phyloP scores from a whole-genome alignment of 2,888 invertebrate species.

The Neoaliturus tenellus region DNA sequence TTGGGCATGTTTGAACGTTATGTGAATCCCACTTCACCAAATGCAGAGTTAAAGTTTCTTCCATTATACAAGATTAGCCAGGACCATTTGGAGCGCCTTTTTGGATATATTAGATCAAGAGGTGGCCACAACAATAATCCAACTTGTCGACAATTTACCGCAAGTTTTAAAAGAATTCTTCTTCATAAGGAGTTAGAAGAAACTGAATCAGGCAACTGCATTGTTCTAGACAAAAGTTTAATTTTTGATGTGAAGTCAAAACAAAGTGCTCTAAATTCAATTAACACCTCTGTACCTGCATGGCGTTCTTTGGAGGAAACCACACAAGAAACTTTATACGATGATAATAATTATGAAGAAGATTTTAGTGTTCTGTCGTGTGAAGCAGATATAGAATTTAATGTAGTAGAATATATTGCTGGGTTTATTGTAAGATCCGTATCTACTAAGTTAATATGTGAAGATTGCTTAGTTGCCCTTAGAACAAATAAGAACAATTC shows the following conservation, averaged over 20 bases:
- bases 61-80: slow-evolving; percentile 55
- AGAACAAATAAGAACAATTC: not conserved
- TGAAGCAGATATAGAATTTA: not conserved
- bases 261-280: not conserved
- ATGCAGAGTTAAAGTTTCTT: slow-evolving; percentile 43
- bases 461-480: not conserved
- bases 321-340: not conserved
- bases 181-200: slow-evolving; percentile 38
- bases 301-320: slow-evolving; percentile 11
- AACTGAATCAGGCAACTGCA: not conserved
- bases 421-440: not conserved
- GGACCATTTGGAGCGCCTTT: too few species aligned
- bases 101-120: slow-evolving; percentile 53
- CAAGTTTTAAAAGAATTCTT: slow-evolving; percentile 18
- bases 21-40: not conserved
- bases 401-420: not conserved
- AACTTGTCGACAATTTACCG: slow-evolving; percentile 47
- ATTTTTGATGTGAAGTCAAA: slow-evolving; percentile 3
- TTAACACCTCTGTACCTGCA: not conserved
- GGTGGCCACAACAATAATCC: slow-evolving; percentile 61
- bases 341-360: not conserved
- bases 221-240: slow-evolving; percentile 6
- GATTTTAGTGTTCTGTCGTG: not conserved
- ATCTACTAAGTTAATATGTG: not conserved
- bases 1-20: not conserved